These are phyloP conservation scores for Indri indri DNA, from an alignment of 2,113 vertebrate genomes.

Conservation along the genomic window DNA sequence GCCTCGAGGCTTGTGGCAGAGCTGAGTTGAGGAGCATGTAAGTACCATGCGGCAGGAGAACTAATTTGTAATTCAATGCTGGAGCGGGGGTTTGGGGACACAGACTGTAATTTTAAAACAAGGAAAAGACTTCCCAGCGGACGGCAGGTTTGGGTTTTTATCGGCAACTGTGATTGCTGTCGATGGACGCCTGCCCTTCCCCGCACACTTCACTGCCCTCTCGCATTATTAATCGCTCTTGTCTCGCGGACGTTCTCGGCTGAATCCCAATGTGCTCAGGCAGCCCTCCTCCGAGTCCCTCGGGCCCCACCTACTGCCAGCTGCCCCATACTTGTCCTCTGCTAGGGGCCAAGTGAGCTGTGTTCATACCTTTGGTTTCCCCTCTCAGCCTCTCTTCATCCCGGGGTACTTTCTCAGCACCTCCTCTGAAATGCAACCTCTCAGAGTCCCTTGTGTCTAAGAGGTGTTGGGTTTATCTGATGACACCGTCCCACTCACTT, in stretches of 20 bases:
- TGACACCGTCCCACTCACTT: too few relatives aligned
- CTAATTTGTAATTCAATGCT: conserved; percentile 31
- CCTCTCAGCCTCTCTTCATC: background rate
- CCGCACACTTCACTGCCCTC: background rate
- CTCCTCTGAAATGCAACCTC: background rate
- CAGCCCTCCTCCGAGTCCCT: background rate
- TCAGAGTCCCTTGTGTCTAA: background rate
- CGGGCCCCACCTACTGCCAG: accelerated
- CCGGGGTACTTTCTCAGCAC: background rate
- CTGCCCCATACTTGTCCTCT: background rate
- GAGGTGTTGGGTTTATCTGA: background rate
- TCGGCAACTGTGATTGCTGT: background rate
- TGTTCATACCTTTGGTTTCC: background rate
- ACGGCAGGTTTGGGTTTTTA: background rate
- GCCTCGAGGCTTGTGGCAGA: background rate
- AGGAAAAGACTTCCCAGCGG: background rate
- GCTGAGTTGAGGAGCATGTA: background rate
- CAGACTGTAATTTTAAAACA: background rate
- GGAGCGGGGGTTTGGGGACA: background rate
- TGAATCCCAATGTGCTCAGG: background rate
- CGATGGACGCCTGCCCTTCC: background rate
- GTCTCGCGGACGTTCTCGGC: background rate
- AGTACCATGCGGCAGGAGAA: background rate
- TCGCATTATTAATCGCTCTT: background rate
- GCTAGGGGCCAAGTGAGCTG: background rate